Evolutionary conservation across 2,113 vertebrate genomes (phyloP).

Genomic region (Tragelaphus imberbis): DNA sequence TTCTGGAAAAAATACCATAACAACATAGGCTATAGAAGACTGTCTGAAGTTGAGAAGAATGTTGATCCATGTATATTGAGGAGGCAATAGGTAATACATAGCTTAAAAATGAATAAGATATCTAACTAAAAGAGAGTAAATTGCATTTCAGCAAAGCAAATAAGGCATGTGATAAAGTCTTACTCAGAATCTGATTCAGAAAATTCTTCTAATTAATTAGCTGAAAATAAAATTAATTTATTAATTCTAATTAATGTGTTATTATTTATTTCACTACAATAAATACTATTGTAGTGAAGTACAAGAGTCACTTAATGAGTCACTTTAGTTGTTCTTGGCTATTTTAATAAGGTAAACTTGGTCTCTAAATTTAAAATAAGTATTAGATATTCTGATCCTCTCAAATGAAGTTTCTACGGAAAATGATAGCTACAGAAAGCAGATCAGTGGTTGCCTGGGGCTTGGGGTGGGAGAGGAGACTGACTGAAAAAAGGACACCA

Average conservation of each 20-base stretch:
- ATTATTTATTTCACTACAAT: neutral
- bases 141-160: neutral
- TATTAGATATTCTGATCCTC: neutral
- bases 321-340: neutral
- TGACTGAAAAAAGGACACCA: neutral
- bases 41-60: neutral
- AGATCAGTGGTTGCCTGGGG: neutral
- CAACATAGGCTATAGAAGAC: neutral
- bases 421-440: neutral
- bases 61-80: neutral
- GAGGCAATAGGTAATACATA: neutral
- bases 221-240: neutral
- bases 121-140: neutral
- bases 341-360: neutral
- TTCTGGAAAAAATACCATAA: neutral
- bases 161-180: neutral
- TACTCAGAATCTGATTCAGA: neutral
- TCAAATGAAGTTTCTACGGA: neutral
- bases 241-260: neutral
- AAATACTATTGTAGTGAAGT: neutral
- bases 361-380: neutral
- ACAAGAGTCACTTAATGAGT: neutral
- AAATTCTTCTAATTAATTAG: neutral
- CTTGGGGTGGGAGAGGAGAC: neutral
- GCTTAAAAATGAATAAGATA: neutral